Evolutionary conservation across 2,888 invertebrate genomes (phyloP), one percentile per base, ranked within the genome.

Genomic region (Lypha dubia): DNA sequence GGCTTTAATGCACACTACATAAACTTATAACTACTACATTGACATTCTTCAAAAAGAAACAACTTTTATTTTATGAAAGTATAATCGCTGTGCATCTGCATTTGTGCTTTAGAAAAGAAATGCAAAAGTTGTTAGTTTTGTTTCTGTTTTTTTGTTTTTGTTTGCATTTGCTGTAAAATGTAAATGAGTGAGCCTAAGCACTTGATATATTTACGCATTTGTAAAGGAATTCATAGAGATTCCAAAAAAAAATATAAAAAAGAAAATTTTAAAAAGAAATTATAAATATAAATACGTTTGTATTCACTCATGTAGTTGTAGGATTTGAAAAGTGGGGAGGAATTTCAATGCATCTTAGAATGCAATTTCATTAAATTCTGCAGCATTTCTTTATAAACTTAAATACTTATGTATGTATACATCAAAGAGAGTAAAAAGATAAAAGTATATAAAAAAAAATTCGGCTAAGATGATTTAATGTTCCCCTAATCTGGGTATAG

Each of bases 171-270:
- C 46, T 15, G 1, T 13, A 44, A 28, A 32, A n/a, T 46, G 24
- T 70, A 35, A 9, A 46, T 46, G 77, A 74, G 38, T 73, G 38
- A 35, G 63, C 49, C 67, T 24, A 51, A 67, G 56, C 35, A 74
- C 74, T 74, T 81, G 73, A n/a, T 53, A 73, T 84, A 70, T 77
- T 68, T 81, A 84, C 84, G 84, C 84, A 84, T 65, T 81, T 84
- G 41, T 56, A 81, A 77, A 74, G 68, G 77, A 80, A 81, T 77
- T 60, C 68, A 74, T 58, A 60, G 32, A 73, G 68, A 58, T 41
- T 53, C 1, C n/a, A n/a, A n/a, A n/a, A n/a, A n/a, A 1, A 49
- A 46, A 58, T 38, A n/a, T 49, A 17, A 17, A 79, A 1, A 46
- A 32, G 53, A 22, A 1, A 20, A 17, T 3, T 22, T 46, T 13